Base-by-base conservation (phyloP, 2,797 vertebrate species). In the Adrianichthys oophorus region DNA sequence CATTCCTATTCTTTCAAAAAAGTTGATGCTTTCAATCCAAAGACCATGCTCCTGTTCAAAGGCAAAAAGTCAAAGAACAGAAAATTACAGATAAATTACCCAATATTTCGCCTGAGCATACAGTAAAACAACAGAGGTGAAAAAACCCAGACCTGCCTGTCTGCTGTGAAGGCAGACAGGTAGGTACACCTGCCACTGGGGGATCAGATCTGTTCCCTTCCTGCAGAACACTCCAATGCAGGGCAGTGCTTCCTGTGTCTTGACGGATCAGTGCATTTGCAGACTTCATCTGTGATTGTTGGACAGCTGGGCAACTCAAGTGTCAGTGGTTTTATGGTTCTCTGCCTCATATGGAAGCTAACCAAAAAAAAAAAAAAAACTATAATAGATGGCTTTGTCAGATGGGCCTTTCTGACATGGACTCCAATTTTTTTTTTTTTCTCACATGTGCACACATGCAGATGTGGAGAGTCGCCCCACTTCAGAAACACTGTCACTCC, bases 251-350 rank as follows among this genome's bases (percentile, higher is more conserved):
- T 52, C 41, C 56, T 63, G 49, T 56, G n/a, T 50, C 37, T 24
- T 52, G 62, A 65, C 24, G 40, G 42, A 42, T 40, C 26, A 29
- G 26, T 29, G 26, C 5, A 29, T 29, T 29, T 29, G 26, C 26
- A 29, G 26, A 45, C 63, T 63, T 73, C 70, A 73, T 63, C 41
- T 56, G 62, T 29, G 14, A 42, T 50, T 24, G 46, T 56, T 62
- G 66, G 41, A 69, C 60, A 59, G 65, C 59, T 69, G 24, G 59
- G 63, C 14, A n/a, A 46, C 64, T 71, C 23, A 17, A 70, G 76
- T 68, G 54, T 78, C 60, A 32, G 78, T 40, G 78, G 74, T 74
- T 83, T 78, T 75, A 74, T 60, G 78, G 76, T 49, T 63, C 62
- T 59, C 32, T 18, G 48, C 59, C 56, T 43, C 52, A 56, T 23